Base-by-base conservation (phyloP, 2,888 invertebrate species). In the Holacanthella duospinosa region DNA sequence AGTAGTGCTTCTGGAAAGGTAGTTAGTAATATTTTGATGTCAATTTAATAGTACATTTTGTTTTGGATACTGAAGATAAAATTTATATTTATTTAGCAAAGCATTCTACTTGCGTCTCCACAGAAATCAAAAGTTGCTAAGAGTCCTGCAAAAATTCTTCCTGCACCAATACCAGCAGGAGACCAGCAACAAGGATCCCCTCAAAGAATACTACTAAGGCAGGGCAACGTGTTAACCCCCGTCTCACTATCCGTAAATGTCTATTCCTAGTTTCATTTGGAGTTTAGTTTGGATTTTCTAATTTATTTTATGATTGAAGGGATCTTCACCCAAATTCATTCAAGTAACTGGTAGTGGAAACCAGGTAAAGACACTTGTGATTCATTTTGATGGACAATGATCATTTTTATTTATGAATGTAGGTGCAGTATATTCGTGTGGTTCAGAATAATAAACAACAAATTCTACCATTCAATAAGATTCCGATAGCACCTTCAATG, bases 401-500 rank as follows among this genome's bases (percentile, higher is more conserved):
- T 25, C 4, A 43, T 36, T 59, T 59, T 29, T 29, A 24, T 25
- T 28, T 3, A 82, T n/a, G n/a, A n/a, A n/a, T n/a, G n/a, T n/a
- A n/a, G n/a, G n/a, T 87, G 66, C 87, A 87, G 74, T 87, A 86
- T 75, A 86, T 88, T 21, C 81, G 86, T 69, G 79, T 88, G 67
- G 83, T 87, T 29, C 67, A 64, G 36, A 69, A 69, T 43, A n/a
- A n/a, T n/a, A 69, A 70, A 26, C 36, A 59, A 44, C 48, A 63
- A 2, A 67, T 64, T 9, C 65, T 62, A 2, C 68, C 68, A 2
- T 57, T 66, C 1, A 71, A 71, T 61, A 69, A 73, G 70, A 61
- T 74, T 64, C 67, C 74, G 9, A 71, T 72, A 26, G 69, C 74
- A 26, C 71, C 70, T 29, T 61, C 61, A 26, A n/a, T n/a, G n/a